A percentile compares a stretch with the other conserved stretches of the same genome.
These are phyloP conservation scores for Aleiodes leptofemur DNA, from an alignment of 2,888 invertebrate genomes.

Conservation along the genomic window DNA sequence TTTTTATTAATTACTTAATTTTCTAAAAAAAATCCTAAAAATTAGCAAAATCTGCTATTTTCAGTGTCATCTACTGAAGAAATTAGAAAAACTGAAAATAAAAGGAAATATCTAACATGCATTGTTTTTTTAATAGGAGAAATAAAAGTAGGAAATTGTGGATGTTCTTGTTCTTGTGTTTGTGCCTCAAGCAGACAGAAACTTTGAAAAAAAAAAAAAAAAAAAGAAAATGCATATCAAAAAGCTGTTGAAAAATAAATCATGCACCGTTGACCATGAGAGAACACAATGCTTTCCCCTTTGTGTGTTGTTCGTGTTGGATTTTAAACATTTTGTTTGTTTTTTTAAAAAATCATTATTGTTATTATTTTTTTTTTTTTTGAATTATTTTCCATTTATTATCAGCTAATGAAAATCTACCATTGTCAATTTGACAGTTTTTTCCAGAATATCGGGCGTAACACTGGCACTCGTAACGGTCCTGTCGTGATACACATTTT, in stretches of 20 bases:
- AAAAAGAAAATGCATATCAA: not conserved
- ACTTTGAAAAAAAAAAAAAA: not conserved
- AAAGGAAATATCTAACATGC: too few species aligned
- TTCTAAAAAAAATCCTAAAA: too few species aligned
- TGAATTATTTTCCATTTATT: slow-evolving; percentile 19
- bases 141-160: slow-evolving; percentile 8
- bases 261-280: slow-evolving; percentile 43
- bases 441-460: slow-evolving; percentile 89
- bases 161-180: not conserved
- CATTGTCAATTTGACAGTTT: slow-evolving; percentile 89
- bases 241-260: slow-evolving; percentile 21
- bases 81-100: too few species aligned
- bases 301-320: not conserved
- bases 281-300: slow-evolving; percentile 48
- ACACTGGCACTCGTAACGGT: slow-evolving; percentile 90
- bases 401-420: slow-evolving; percentile 66
- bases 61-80: not conserved
- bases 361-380: not conserved
- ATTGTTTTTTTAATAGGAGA: too few species aligned
- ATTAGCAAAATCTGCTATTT: too few species aligned
- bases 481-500: slow-evolving; percentile 85
- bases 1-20: too few species aligned
- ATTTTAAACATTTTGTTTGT: not conserved
- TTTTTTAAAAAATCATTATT: too few species aligned
- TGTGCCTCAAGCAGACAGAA: too few species aligned